phyloP scores from a whole-genome alignment of 1,140 invertebrate species.

The Drosophila nannoptera region DNA sequence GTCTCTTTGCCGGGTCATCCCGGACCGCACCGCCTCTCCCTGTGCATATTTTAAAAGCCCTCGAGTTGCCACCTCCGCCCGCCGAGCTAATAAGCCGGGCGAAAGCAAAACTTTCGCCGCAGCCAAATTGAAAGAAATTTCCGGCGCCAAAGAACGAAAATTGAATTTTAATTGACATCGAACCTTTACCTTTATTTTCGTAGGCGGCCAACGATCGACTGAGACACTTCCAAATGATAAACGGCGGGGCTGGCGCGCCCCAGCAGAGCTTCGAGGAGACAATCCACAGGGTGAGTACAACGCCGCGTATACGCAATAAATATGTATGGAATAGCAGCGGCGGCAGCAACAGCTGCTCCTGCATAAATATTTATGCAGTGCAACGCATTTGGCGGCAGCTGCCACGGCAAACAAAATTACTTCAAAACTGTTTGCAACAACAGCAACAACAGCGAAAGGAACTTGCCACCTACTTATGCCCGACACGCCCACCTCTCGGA shows the following conservation, averaged over 20 bases:
- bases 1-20: slow-evolving; percentile 45
- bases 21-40: slow-evolving; percentile 12
- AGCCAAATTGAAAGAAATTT: slow-evolving; percentile 15
- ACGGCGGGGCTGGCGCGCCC: slow-evolving; percentile 82
- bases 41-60: slow-evolving; percentile 52
- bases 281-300: slow-evolving; percentile 87
- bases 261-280: slow-evolving; percentile 91
- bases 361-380: slow-evolving; percentile 72
- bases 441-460: slow-evolving; percentile 44
- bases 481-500: slow-evolving; percentile 1
- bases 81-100: slow-evolving; percentile 26
- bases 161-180: slow-evolving; percentile 56
- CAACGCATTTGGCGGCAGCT: slow-evolving; percentile 58
- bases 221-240: slow-evolving; percentile 87
- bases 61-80: neutral
- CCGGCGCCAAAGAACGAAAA: neutral
- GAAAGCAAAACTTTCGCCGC: slow-evolving; percentile 24
- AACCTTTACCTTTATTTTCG: slow-evolving; percentile 22
- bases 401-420: slow-evolving; percentile 60
- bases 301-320: slow-evolving; percentile 47
- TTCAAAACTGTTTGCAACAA: slow-evolving; percentile 48
- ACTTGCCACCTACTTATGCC: slow-evolving; percentile 43
- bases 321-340: slow-evolving; percentile 23
- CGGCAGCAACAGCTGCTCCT: neutral
- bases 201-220: slow-evolving; percentile 83